phyloP scores from a whole-genome alignment of 2,888 invertebrate genomes.

The Ochropacha duplaris region DNA sequence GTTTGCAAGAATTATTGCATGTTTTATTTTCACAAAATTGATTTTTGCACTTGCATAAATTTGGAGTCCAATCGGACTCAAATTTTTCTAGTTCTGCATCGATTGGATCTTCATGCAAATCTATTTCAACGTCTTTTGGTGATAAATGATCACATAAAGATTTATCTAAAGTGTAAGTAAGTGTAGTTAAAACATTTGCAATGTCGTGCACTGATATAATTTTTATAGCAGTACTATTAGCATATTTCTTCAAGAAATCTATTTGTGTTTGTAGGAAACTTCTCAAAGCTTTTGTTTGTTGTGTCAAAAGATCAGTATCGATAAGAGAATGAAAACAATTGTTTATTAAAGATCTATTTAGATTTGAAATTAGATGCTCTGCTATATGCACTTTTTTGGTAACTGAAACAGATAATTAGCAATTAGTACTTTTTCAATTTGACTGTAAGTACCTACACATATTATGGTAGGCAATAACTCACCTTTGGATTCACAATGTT shows the following conservation, averaged over 20 bases:
- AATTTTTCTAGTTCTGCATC: constrained; percentile 11
- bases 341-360: constrained; percentile 37
- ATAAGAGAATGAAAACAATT: constrained; percentile 38
- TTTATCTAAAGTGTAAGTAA: constrained; percentile 43
- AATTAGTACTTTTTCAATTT: constrained; percentile 2
- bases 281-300: constrained; percentile 40
- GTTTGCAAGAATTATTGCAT: constrained; percentile 50
- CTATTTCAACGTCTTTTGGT: not conserved
- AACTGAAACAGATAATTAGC: constrained; percentile 39
- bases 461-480: too few relatives aligned
- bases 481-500: constrained; percentile 55
- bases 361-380: constrained; percentile 34
- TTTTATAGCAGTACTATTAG: constrained; percentile 7
- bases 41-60: constrained; percentile 46
- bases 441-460: not conserved
- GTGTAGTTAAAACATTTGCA: constrained; percentile 41
- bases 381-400: constrained; percentile 40
- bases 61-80: constrained; percentile 26
- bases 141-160: constrained; percentile 41
- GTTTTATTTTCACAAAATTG: constrained; percentile 35
- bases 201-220: constrained; percentile 41
- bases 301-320: constrained; percentile 28
- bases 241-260: constrained; percentile 42
- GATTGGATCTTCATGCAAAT: constrained; percentile 12
- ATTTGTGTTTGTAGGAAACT: constrained; percentile 45